Conservation (phyloP, 2,888 invertebrate species). For the Acronicta leporina region DNA sequence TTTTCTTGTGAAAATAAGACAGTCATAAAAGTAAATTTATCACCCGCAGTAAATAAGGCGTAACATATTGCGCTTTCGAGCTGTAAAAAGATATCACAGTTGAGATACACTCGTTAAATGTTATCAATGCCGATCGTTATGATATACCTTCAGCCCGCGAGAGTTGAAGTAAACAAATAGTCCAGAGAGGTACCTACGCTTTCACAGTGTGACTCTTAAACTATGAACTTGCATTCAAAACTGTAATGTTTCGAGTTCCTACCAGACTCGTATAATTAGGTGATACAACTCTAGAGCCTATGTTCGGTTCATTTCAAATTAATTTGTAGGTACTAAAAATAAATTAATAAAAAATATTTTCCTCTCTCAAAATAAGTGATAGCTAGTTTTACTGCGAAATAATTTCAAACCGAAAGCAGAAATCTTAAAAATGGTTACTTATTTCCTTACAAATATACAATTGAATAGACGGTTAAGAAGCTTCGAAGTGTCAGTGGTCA, state of each 20-base stretch:
- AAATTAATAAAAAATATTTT: too few species aligned
- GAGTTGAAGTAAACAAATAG: conserved; percentile 6
- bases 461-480: neutral
- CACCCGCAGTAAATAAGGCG: conserved; percentile 81
- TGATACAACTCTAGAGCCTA: too few species aligned
- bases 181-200: neutral
- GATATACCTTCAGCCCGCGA: conserved; percentile 9
- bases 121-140: conserved; percentile 61
- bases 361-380: too few species aligned
- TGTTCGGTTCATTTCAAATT: too few species aligned
- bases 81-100: conserved; percentile 74
- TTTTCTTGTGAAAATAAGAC: conserved; percentile 82
- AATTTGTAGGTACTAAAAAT: too few species aligned
- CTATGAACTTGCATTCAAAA: too few species aligned
- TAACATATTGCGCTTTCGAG: conserved; percentile 79
- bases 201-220: neutral
- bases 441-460: too few species aligned
- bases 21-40: conserved; percentile 86
- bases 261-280: too few species aligned
- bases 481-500: neutral
- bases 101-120: conserved; percentile 68
- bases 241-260: too few species aligned
- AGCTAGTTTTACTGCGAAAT: too few species aligned
- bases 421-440: too few species aligned
- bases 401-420: too few species aligned